Base-by-base conservation (phyloP, 2,888 invertebrate species). In the Alviniconcha strummeri region DNA sequence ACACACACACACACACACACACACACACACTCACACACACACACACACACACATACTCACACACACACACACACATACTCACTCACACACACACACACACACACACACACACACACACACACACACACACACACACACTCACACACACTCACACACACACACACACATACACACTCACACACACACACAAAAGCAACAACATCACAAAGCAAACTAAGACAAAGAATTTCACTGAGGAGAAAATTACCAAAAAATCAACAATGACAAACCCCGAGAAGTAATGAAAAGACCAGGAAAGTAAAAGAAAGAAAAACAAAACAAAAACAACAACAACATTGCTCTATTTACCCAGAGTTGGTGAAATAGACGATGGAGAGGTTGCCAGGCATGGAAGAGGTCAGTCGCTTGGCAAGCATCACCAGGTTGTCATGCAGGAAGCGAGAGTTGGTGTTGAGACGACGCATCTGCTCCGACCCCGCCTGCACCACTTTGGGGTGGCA, bases 381-480 rank as follows among this genome's bases (percentile, higher is more conserved):
- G 83, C 96, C 96, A 0, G 99, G 99, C 94, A 99, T 95, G 5
- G 97, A 96, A 84, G 95, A 95, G 19, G 97, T 96, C 88, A 99
- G 94, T 87, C 96, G 96, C 91, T 97, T 95, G 6, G 98, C 99
- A 90, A 98, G 97, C 84, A 98, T 95, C 11, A 98, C 98, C 86
- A 99, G 95, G 93, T 98, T 97, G 93, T 99, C 98, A 93, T 99
- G 99, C 15, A 99, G 96, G 93, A 98, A 99, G 69, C 99, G 96
- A 92, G 97, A 97, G 95, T 99, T 99, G 77, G 99, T 99, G 90
- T 97, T 98, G 90, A 99, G 95, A 4, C 96, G 94, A 19, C 96
- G 95, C 97, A 99, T 97, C 95, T 99, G 99, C 84, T 97, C 95
- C 85, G 96, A 95, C 3, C 97, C 98, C 0, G 98, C 98, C 91